Base-by-base conservation (phyloP, 2,888 invertebrate genomes). In the Watsonalla cultraria region DNA sequence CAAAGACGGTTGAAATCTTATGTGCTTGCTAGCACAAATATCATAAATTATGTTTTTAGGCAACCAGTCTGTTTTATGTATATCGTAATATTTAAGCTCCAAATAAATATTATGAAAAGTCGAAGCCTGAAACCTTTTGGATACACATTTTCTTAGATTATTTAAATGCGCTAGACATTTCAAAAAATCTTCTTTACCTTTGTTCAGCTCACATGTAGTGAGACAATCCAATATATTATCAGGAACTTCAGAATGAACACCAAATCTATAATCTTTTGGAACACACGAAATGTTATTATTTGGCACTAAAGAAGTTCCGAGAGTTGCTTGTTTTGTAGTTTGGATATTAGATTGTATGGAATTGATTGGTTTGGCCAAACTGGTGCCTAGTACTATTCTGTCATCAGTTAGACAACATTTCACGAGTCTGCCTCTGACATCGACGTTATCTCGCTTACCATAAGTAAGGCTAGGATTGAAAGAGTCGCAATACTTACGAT, bases 181-280 rank as follows among this genome's bases (percentile, higher is more conserved):
- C 46, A 71, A 66, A 33, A 87, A 74, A 24, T 85, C 72, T 5
- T 76, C 62, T 67, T 76, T 80, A 34, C 78, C 72, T 8, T 70
- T 57, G 57, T 74, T 78, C 0, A 74, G 50, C 24, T 67, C 57
- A 52, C 72, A 76, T 37, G 55, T 60, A 4, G 64, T 59, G 7
- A 83, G 47, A 49, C 86, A 74, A 53, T 87, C 86, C 24, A 69
- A 69, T 5, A 86, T 60, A n/a, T 76, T 77, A 46, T 75, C 83
- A 24, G 76, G 60, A 2, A 78, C 70, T 45, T 78, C 42, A 61
- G 6, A 73, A 42, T 42, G 63, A 56, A 70, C 78, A 1, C 92
- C 92, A 71, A 89, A 92, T 8, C 78, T 59, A 59, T 75, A 78
- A 0, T 80, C 86, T 59, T 77, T 58, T 5, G 89, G 86, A 0